Percentiles rank a stretch among this genome's conserved stretches.
phyloP scores from a whole-genome alignment of 1,140 invertebrate genomes.

The Drosophila busckii region DNA sequence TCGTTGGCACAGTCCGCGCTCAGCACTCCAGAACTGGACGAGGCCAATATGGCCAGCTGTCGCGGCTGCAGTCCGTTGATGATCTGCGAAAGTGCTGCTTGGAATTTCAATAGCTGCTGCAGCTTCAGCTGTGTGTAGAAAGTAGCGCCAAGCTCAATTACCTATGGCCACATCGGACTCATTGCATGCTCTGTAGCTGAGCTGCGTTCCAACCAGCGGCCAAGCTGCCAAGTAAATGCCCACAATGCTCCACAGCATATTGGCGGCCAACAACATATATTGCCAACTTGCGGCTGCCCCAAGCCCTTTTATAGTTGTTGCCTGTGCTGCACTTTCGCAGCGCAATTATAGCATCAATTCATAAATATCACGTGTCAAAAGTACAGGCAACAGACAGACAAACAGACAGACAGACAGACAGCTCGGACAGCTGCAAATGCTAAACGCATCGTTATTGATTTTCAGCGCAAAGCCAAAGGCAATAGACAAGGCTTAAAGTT shows the following conservation, averaged over 20 bases:
- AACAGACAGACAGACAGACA: slow-evolving; percentile 3
- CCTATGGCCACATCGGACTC: slow-evolving; percentile 49
- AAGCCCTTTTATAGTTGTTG: slow-evolving; percentile 35
- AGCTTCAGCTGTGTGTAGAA: background rate
- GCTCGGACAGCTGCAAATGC: slow-evolving; percentile 6
- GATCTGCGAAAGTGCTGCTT: slow-evolving; percentile 66
- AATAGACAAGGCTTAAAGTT: too few relatives aligned
- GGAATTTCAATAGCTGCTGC: background rate
- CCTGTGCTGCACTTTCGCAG: slow-evolving; percentile 35
- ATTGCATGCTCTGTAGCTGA: slow-evolving; percentile 31
- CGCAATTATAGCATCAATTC: slow-evolving; percentile 48
- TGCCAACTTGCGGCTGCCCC: too few relatives aligned
- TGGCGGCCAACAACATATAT: too few relatives aligned
- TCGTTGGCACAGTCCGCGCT: slow-evolving; percentile 24
- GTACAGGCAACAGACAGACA: slow-evolving; percentile 16
- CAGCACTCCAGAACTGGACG: slow-evolving; percentile 4
- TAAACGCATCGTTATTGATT: slow-evolving; percentile 33
- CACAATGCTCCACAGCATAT: background rate
- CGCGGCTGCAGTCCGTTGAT: slow-evolving; percentile 54
- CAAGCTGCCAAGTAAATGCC: slow-evolving; percentile 2
- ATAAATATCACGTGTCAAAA: slow-evolving; percentile 51
- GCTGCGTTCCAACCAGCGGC: slow-evolving; percentile 1
- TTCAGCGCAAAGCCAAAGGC: too few relatives aligned
- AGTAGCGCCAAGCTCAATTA: background rate
- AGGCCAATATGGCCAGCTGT: slow-evolving; percentile 49